phyloP scores from a whole-genome alignment of 2,797 vertebrate species.

The Salarias fasciatus region DNA sequence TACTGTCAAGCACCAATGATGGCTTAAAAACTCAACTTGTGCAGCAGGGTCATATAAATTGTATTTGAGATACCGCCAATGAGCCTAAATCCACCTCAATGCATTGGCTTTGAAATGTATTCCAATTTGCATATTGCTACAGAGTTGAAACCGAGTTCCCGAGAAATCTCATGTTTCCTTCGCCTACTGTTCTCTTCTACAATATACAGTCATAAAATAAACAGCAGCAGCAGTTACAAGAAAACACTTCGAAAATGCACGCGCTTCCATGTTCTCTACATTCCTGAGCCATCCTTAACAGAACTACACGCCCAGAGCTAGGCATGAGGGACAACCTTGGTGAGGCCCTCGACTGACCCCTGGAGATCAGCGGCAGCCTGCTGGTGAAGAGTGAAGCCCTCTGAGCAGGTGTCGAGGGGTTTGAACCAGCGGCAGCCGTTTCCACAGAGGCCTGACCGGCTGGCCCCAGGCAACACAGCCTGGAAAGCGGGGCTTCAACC shows the following conservation, averaged over 20 bases:
- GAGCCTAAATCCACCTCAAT: slow-evolving; percentile 1
- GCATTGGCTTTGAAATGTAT: background rate
- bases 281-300: slow-evolving; percentile 51
- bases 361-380: slow-evolving; percentile 68
- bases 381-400: slow-evolving; percentile 74
- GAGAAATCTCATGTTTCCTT: no score
- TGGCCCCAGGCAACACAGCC: slow-evolving; percentile 59
- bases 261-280: slow-evolving; percentile 22
- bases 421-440: slow-evolving; percentile 10
- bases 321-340: slow-evolving; percentile 66
- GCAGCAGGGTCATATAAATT: background rate
- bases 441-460: slow-evolving; percentile 50
- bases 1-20: slow-evolving; percentile 23
- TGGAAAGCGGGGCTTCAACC: slow-evolving; percentile 64
- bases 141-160: no score
- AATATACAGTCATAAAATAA: slow-evolving; percentile 24
- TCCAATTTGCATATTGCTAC: background rate
- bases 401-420: slow-evolving; percentile 69
- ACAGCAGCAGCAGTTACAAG: slow-evolving; percentile 16
- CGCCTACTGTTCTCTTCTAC: no score
- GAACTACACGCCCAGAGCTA: slow-evolving; percentile 68
- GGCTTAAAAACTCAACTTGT: slow-evolving; percentile 15
- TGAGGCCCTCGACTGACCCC: slow-evolving; percentile 55
- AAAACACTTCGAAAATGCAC: slow-evolving; percentile 10
- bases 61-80: background rate